phyloP scores from a whole-genome alignment of 2,113 vertebrate species.

The Ceyx cyanopectus region DNA sequence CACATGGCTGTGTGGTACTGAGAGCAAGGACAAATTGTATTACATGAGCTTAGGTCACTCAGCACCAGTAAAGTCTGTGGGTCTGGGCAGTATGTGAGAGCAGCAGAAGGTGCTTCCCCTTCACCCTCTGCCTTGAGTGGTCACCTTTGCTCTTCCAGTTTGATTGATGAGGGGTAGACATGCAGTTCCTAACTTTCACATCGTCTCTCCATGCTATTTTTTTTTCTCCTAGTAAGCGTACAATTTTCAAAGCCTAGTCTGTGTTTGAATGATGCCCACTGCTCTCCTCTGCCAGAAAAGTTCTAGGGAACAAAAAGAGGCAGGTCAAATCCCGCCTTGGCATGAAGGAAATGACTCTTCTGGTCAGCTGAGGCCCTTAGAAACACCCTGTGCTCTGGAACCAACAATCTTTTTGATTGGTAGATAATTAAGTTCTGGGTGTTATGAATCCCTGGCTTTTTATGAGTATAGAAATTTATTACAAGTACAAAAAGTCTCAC shows the following conservation, averaged over 20 bases:
- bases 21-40: rapidly evolving
- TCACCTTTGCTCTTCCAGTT: neutral
- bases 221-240: neutral
- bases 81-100: neutral
- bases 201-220: neutral
- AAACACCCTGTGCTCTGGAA: neutral
- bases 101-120: neutral
- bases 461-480: conserved; percentile 45
- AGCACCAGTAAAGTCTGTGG: neutral
- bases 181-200: neutral
- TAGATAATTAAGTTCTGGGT: conserved; percentile 41
- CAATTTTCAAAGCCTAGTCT: neutral
- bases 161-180: neutral
- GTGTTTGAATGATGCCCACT: neutral
- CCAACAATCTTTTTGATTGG: neutral
- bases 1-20: rapidly evolving
- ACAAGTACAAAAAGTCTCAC: conserved; percentile 45
- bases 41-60: neutral
- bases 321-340: neutral
- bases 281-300: neutral
- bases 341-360: neutral
- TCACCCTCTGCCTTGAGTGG: neutral
- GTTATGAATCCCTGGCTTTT: conserved; percentile 16
- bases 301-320: neutral
- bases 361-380: neutral